Evolutionary conservation across 1,140 invertebrate genomes (phyloP).

Genomic region (Matsumurasca onukii): DNA sequence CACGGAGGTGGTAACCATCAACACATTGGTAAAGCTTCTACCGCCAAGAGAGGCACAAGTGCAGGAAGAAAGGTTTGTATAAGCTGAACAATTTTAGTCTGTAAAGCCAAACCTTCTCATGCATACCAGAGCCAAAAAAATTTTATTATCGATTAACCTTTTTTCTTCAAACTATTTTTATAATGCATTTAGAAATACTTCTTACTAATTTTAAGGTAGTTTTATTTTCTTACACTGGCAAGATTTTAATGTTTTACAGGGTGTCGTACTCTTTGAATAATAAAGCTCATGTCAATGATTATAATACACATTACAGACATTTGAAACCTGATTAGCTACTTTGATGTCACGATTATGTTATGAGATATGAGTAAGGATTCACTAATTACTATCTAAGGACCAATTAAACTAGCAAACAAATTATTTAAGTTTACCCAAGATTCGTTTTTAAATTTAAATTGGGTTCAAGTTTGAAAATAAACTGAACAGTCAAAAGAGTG

Average conservation of each 20-base stretch:
- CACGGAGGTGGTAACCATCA: conserved; percentile 99
- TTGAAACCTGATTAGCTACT: conserved; percentile 19
- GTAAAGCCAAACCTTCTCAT: not conserved
- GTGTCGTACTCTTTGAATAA: not conserved
- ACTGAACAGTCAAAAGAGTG: no score
- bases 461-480: no score
- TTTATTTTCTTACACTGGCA: not conserved
- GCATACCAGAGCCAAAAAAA: not conserved
- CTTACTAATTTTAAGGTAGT: not conserved
- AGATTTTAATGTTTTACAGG: no score
- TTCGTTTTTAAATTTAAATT: no score
- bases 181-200: not conserved
- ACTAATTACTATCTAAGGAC: no score
- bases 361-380: conserved; percentile 13
- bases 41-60: conserved; percentile 95
- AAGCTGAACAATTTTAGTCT: not conserved
- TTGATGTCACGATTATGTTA: not conserved
- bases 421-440: no score
- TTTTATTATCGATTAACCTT: not conserved
- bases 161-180: not conserved
- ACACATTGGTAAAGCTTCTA: conserved; percentile 99
- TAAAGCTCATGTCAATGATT: not conserved
- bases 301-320: no score
- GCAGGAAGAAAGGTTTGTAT: conserved; percentile 88
- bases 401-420: no score